Evolutionary conservation across 2,888 invertebrate genomes (phyloP), one percentile per base, ranked within the genome.

Genomic region (Norana najaformis): DNA sequence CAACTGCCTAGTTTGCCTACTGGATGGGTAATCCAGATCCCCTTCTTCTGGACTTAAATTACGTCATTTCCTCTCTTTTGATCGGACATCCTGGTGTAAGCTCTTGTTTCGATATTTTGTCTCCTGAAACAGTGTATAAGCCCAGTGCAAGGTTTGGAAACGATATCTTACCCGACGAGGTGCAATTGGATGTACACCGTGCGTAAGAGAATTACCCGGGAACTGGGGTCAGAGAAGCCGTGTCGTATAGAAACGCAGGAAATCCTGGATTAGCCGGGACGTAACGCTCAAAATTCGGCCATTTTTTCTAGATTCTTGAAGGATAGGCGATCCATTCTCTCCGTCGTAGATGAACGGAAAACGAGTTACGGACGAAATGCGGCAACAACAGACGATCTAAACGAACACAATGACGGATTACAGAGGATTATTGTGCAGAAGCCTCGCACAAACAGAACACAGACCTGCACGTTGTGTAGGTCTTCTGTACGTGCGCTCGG

Each of bases 271-370:
- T 69, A 69, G 69, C 11, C 69, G 69, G 69, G n/a, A 69, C 69
- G 69, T n/a, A 69, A 69, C 69, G 69, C 69, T 30, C 11, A 69
- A 69, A 69, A 69, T 69, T n/a, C 69, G 69, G 69, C n/a, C 69
- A 69, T 69, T 69, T 69, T n/a, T 69, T 69, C 69, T 69, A 69
- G 69, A 69, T 69, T 41, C n/a, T 69, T 69, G 69, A 69, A 69
- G 69, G 16, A 69, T n/a, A n/a, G 47, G 2, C 23, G 47, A 47
- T 23, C 47, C 23, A 23, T 47, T 47, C n/a, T n/a, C n/a, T n/a
- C n/a, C n/a, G n/a, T n/a, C 47, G 47, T 47, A 23, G 69, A 69
- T 5, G 1, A 69, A 30, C 69, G 69, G 69, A 69, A 69, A 69
- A 2, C 11, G 69, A 69, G 0, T 69, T 69, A 69, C 69, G 69